Percentiles rank a stretch among this genome's conserved stretches.
Conservation (phyloP, 1,140 invertebrate genomes). For the Pseudachorutes palmiensis region DNA sequence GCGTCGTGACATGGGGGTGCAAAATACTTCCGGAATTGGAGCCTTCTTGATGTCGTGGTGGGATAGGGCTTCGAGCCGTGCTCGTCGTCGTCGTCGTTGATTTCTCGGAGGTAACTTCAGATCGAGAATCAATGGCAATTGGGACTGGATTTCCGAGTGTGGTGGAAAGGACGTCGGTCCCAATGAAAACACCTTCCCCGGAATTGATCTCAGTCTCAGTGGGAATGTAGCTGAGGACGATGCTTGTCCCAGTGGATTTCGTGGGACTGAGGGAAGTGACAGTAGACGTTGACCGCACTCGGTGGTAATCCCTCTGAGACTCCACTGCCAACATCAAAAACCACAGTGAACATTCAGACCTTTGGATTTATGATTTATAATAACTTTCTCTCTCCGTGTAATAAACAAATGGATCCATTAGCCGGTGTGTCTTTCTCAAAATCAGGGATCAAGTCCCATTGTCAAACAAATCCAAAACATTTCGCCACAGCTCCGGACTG, state of each 20-base stretch:
- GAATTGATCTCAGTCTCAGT: slow-evolving; percentile 30
- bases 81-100: slow-evolving; percentile 38
- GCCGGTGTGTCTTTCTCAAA: no score
- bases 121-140: not conserved
- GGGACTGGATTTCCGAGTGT: slow-evolving; percentile 22
- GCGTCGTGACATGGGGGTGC: not conserved
- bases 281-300: slow-evolving; percentile 50
- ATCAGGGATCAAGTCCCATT: no score
- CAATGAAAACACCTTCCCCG: slow-evolving; percentile 28
- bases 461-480: no score
- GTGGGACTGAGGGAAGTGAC: slow-evolving; percentile 43
- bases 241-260: slow-evolving; percentile 11
- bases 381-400: no score
- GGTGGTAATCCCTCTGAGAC: slow-evolving; percentile 77
- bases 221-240: slow-evolving; percentile 9
- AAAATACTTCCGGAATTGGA: not conserved
- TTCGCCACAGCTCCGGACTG: no score
- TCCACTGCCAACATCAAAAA: slow-evolving; percentile 56
- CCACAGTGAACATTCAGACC: no score
- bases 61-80: slow-evolving; percentile 7
- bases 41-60: slow-evolving; percentile 12
- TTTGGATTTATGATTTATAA: not conserved
- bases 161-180: slow-evolving; percentile 36
- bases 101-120: slow-evolving; percentile 6
- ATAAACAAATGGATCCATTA: no score